phyloP scores from a whole-genome alignment of 1,140 invertebrate species.

The Harpegnathos saltator region DNA sequence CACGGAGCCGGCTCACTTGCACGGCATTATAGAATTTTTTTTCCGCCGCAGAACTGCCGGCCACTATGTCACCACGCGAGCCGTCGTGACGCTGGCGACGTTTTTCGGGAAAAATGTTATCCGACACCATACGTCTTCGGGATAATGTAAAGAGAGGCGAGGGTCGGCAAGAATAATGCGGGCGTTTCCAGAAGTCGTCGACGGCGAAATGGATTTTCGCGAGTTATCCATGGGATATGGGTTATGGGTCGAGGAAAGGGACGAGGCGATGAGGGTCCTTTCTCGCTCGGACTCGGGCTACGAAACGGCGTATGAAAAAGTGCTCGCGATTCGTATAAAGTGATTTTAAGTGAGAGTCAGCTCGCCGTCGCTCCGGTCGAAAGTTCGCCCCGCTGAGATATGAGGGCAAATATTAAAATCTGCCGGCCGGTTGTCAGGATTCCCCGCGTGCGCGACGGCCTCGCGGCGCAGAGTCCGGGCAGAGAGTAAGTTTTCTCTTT shows the following conservation, averaged over 20 bases:
- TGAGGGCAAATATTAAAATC: slow-evolving; percentile 82
- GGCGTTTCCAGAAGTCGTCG: slow-evolving; percentile 72
- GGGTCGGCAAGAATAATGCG: slow-evolving; percentile 76
- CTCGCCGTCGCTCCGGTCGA: slow-evolving; percentile 60
- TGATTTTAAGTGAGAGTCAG: slow-evolving; percentile 79
- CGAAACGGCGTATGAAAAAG: slow-evolving; percentile 72
- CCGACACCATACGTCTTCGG: slow-evolving; percentile 68
- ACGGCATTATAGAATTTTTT: slow-evolving; percentile 14
- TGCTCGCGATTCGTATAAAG: slow-evolving; percentile 78
- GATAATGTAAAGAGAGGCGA: slow-evolving; percentile 71
- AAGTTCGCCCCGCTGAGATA: slow-evolving; percentile 78
- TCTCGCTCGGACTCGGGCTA: slow-evolving; percentile 6
- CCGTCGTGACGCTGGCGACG: slow-evolving; percentile 23
- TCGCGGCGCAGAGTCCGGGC: neutral
- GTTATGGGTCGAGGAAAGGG: slow-evolving; percentile 54
- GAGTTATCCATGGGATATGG: slow-evolving; percentile 71
- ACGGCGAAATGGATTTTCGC: slow-evolving; percentile 73
- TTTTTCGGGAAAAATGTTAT: slow-evolving; percentile 67
- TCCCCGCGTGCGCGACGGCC: neutral
- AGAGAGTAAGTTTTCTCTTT: slow-evolving; percentile 59
- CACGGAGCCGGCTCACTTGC: slow-evolving; percentile 3
- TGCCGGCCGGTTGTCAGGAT: slow-evolving; percentile 66
- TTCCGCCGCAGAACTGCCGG: slow-evolving; percentile 1
- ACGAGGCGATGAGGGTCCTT: neutral
- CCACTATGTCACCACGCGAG: slow-evolving; percentile 8